Evolutionary conservation across 2,888 invertebrate genomes (phyloP), one percentile per base, ranked within the genome.

Genomic region (Mythimna vitellina): DNA sequence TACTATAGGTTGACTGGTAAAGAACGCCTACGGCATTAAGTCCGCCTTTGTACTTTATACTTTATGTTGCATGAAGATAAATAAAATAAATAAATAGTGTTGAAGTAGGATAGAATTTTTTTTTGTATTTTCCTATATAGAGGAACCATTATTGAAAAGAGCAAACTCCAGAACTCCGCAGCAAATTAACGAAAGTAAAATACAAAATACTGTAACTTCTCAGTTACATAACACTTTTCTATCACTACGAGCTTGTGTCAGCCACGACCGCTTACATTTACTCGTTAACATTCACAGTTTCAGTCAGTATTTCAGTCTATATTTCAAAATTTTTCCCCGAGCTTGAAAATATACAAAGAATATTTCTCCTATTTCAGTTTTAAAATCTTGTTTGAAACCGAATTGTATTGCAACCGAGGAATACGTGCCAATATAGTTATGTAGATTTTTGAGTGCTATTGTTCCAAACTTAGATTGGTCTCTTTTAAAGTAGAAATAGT

Each of bases 391-490:
- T 85, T 84, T 78, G 38, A 25, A 14, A 78, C 70, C 56, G 49
- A 78, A 80, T 80, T 22, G 61, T 77, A 70, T 81, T 85, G 79
- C 76, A 70, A 68, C 68, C 56, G 73, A 68, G 76, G 73, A 78
- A 82, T 83, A 84, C 81, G 83, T 84, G 78, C 56, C 66, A 73
- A 81, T 78, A 80, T 65, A 65, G 82, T 74, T 80, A 80, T 76
- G 81, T 58, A 82, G 65, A 84, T 78, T 82, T 82, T 75, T 68
- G 66, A 71, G 51, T 32, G 22, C 62, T 67, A 69, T 73, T 65
- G 54, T 73, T 81, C 53, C 64, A n/a, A 82, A 73, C 60, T 73
- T 65, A 65, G 69, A 76, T 79, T 69, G 84, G 81, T 70, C 67
- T 65, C 22, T 69, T 64, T 29, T 63, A n/a, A 57, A 60, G 25